Base-by-base conservation (phyloP, 2,797 vertebrate species). In the Myotis daubentonii region DNA sequence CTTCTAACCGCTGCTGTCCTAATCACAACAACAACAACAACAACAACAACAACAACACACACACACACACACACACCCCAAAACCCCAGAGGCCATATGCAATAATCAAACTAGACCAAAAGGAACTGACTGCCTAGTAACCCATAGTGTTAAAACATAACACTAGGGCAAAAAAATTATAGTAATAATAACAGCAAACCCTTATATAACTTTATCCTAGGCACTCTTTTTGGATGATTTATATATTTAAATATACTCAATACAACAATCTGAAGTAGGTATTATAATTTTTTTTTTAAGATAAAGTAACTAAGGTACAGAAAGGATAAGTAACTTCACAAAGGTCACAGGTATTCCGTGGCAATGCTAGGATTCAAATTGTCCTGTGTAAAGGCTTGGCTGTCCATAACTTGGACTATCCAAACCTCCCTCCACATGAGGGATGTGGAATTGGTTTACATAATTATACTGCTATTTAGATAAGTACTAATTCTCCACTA, bases 201-300 rank as follows among this genome's bases (percentile, higher is more conserved):
- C 71, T 91, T 51, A 62, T 6, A 25, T 38, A 95, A 85, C 36
- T 87, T 68, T 51, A 62, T 11, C 53, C 0, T 3, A 87, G 25
- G 36, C 11, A 36, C 44, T 68, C 33, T 83, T 91, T 91, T 62
- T 30, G 83, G 44, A 41, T 85, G 53, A 86, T 17, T 81, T 30
- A 60, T 47, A 82, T 28, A 10, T 68, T 85, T 78, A 78, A 49
- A 74, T 17, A 55, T 68, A 88, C 28, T 82, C 25, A 72, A 2
- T 66, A 15, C 23, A 93, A 90, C 28, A 51, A 84, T 28, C 38
- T 30, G 38, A 94, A 76, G 11, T 78, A 87, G 28, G 19, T n/a
- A 79, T 60, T 78, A 66, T 49, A 85, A 75, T 47, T 51, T 47
- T 78, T 47, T 81, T 41, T 96, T 91, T 89, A 87, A 74, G 20